Conservation (phyloP, 1,140 invertebrate genomes). For the Neodiprion virginianus region DNA sequence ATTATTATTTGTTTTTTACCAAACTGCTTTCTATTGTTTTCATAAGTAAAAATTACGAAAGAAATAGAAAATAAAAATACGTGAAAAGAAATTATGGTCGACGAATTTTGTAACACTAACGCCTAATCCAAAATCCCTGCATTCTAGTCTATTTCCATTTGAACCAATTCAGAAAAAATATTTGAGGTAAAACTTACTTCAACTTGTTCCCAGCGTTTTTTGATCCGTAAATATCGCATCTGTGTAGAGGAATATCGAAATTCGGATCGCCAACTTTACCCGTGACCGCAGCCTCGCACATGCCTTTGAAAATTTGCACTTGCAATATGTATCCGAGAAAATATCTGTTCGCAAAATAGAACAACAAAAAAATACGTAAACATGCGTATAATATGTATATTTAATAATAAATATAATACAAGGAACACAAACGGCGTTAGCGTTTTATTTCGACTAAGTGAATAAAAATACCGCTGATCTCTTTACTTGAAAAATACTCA, state of each 20-base stretch:
- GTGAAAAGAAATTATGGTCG: slow-evolving; percentile 20
- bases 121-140: no score
- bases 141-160: no score
- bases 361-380: not conserved
- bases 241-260: slow-evolving; percentile 64
- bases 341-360: slow-evolving; percentile 64
- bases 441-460: slow-evolving; percentile 9
- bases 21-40: not conserved
- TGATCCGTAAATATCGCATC: slow-evolving; percentile 76
- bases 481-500: slow-evolving; percentile 38
- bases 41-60: not conserved
- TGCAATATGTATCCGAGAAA: slow-evolving; percentile 76
- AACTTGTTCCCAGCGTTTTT: slow-evolving; percentile 68
- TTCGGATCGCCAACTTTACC: slow-evolving; percentile 57
- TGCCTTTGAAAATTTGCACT: slow-evolving; percentile 75
- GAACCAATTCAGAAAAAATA: not conserved
- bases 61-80: slow-evolving; percentile 22
- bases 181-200: slow-evolving; percentile 55
- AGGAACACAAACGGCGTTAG: not conserved
- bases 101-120: no score
- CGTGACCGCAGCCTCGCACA: slow-evolving; percentile 72
- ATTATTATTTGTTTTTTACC: not conserved
- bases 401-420: not conserved
- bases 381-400: not conserved
- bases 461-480: slow-evolving; percentile 20